Percentiles rank a stretch among this genome's conserved stretches.
These are phyloP conservation scores for Ptychochromis oligacanthus DNA, from an alignment of 2,113 vertebrate species.

Conservation along the genomic window DNA sequence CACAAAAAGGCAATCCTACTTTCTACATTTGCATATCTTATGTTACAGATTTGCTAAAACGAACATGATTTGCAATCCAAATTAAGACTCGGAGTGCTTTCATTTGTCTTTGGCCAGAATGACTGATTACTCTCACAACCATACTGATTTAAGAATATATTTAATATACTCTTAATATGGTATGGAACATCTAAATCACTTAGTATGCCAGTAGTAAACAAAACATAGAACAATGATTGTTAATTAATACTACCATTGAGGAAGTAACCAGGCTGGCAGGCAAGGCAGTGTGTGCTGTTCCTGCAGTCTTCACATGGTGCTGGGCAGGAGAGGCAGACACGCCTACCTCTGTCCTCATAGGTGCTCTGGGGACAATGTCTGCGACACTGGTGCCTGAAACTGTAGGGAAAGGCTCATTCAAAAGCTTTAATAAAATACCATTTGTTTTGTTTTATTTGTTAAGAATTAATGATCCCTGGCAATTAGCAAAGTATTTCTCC, in stretches of 20 bases:
- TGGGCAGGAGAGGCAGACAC: slow-evolving; percentile 75
- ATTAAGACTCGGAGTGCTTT: slow-evolving; percentile 45
- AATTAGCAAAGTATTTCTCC: neutral
- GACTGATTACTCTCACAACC: slow-evolving; percentile 6
- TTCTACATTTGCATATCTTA: slow-evolving; percentile 57
- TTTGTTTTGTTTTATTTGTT: neutral
- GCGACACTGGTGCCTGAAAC: slow-evolving; percentile 82
- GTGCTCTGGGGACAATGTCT: slow-evolving; percentile 80
- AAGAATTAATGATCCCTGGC: neutral
- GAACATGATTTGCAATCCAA: slow-evolving; percentile 73
- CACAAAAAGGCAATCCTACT: slow-evolving; percentile 10
- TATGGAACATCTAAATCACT: neutral
- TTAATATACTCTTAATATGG: neutral
- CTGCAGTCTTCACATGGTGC: slow-evolving; percentile 80
- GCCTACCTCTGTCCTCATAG: slow-evolving; percentile 72
- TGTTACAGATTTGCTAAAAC: slow-evolving; percentile 47
- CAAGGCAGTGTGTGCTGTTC: slow-evolving; percentile 73
- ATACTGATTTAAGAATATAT: neutral
- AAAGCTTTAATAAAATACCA: neutral
- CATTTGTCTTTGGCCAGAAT: slow-evolving; percentile 24
- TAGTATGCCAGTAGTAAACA: neutral
- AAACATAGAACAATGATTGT: neutral
- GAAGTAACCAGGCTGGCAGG: slow-evolving; percentile 80
- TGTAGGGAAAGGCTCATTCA: slow-evolving; percentile 42
- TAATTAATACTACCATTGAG: slow-evolving; percentile 67